Percentiles rank a stretch among this genome's conserved stretches.
Conservation (phyloP, 2,113 vertebrate genomes). For the Carassius auratus region DNA sequence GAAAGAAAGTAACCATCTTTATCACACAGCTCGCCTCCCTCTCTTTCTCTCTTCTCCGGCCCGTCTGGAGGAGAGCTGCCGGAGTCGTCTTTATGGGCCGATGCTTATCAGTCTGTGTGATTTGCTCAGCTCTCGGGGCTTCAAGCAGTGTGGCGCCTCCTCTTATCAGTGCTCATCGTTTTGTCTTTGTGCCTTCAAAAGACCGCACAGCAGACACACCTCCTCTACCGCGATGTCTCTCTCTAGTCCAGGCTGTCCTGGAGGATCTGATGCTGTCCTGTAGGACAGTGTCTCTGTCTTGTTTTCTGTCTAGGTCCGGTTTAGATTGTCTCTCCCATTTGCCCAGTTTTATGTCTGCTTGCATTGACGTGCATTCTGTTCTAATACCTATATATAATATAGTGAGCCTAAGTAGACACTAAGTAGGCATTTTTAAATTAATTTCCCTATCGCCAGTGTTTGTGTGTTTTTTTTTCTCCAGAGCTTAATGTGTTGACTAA, state of each 20-base stretch:
- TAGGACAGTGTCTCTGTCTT: background rate
- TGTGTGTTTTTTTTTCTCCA: background rate
- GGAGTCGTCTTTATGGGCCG: constrained; percentile 71
- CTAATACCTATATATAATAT: background rate
- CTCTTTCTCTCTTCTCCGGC: constrained; percentile 44
- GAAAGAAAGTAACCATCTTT: constrained; percentile 74
- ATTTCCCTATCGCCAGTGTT: background rate
- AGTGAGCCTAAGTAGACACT: background rate
- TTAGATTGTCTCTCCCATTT: background rate
- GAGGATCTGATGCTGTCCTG: constrained; percentile 5
- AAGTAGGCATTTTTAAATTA: background rate
- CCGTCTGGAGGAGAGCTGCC: constrained; percentile 62
- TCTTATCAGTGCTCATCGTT: constrained; percentile 82
- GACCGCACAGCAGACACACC: constrained; percentile 56
- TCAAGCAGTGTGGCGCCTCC: constrained; percentile 75
- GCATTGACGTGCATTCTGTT: background rate
- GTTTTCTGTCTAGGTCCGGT: background rate
- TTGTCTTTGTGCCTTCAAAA: constrained; percentile 79
- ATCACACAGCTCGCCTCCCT: constrained; percentile 59
- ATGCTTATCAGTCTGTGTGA: constrained; percentile 81
- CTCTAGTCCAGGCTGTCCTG: constrained; percentile 10
- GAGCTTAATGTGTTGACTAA: background rate
- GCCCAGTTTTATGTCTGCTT: background rate
- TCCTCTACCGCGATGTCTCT: constrained; percentile 22
- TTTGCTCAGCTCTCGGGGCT: constrained; percentile 80